Evolutionary conservation across 1,140 invertebrate species (phyloP), one percentile per base, ranked within the genome.

Genomic region (Cotesia typhae): DNA sequence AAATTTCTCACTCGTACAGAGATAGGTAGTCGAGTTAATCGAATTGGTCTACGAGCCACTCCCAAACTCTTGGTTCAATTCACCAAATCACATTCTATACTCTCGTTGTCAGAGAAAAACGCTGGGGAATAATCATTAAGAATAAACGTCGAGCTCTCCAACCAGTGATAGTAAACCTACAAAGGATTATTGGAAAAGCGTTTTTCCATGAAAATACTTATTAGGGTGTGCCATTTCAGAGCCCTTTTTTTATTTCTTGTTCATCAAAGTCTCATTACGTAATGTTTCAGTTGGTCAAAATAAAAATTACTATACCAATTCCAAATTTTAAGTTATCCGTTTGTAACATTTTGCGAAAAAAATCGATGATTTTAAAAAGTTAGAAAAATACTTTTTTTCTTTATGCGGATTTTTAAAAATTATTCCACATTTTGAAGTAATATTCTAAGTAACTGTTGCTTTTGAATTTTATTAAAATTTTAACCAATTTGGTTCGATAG

Each of bases 31-130:
- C 36, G 7, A 17, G 51, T 57, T 67, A 67, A 67, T 67, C 66
- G 51, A 67, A 67, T 67, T 55, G 66, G 52, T 67, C 55, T 67
- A 37, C 51, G 35, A 66, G 52, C 66, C 66, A 67, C 66, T 67
- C 66, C 66, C 66, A 66, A 66, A 12, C 47, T 38, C 14, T 41
- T 66, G n/a, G 14, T 2, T 20, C 12, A 66, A 66, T 66, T 66
- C 17, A 51, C 35, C 9, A 14, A 67, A n/a, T 55, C 47, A 57
- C 17, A 67, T 37, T 57, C 28, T 14, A 55, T 20, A 12, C 41
- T 60, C 4, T 52, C 41, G 14, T 66, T 66, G 12, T 66, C 20
- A 52, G 38, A 51, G 4, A 66, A 6, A 12, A 9, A 47, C 5
- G 36, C 35, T 38, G 10, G 12, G n/a, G 61, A 37, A 64, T 64